Base-by-base conservation (phyloP, 2,797 vertebrate species). In the Typhlichthys subterraneus region DNA sequence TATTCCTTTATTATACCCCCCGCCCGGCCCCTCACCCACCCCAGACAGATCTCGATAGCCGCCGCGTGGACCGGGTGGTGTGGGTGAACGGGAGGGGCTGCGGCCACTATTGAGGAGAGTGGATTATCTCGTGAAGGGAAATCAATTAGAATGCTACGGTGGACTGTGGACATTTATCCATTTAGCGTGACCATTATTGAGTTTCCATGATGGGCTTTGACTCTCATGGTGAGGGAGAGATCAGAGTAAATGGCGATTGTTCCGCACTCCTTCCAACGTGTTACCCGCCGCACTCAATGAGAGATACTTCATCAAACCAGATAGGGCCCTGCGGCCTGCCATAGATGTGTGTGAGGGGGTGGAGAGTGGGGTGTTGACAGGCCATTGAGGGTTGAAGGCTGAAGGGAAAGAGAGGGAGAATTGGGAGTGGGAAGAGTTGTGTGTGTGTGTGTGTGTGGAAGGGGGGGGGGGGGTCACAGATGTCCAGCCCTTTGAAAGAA, bases 401-500 rank as follows among this genome's bases (percentile, higher is more conserved):
- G 51, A 58, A 54, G 52, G 52, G 29, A 31, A 59, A 63, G 62
- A 58, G 73, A 56, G 12, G 19, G 19, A 12, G 13, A 77, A 76
- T 81, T 79, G 76, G 78, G 75, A 67, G 75, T 11, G 63, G 81
- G 79, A 73, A 74, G n/a, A 62, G 83, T 77, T 57, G 77, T 13
- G 59, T 53, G 77, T 80, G 73, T 19, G 19, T 17, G 59, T 19
- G 5, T 17, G 12, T 79, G 59, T 53, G 69, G 50, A 51, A n/a
- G 55, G 64, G 88, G 93, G 92, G 91, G 91, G 93, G 93, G 94
- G 93, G 94, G 95, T 97, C 96, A 96, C 97, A 98, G 97, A 98
- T 98, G 97, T 98, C 97, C 96, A 73, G 94, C 93, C 92, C 94
- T 98, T 97, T 97, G 96, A 98, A 98, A 95, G 95, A 95, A 98